phyloP scores from a whole-genome alignment of 1,140 invertebrate genomes.

The Dendroctonus valens region DNA sequence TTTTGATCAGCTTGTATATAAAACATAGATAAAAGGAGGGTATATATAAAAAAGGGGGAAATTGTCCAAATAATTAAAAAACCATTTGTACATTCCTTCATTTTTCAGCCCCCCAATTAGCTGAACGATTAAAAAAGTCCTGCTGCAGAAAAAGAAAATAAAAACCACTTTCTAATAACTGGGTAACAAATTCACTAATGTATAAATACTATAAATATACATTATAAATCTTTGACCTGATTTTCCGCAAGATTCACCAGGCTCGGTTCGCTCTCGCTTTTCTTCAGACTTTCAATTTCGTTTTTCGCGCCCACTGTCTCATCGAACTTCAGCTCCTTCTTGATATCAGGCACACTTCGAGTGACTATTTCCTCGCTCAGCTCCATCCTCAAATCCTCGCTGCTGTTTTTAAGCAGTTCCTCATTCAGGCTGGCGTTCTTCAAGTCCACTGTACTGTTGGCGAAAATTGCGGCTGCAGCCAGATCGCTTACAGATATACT shows the following conservation, averaged over 20 bases:
- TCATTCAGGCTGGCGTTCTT: slow-evolving; percentile 77
- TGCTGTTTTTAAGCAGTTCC: slow-evolving; percentile 58
- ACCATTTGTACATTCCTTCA: too few species aligned
- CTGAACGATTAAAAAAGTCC: too few species aligned
- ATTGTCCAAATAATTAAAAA: too few species aligned
- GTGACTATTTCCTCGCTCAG: slow-evolving; percentile 45
- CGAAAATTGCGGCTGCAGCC: slow-evolving; percentile 72
- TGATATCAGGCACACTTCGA: slow-evolving; percentile 48
- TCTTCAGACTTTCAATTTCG: slow-evolving; percentile 41
- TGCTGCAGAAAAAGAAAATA: too few species aligned
- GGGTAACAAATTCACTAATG: too few species aligned
- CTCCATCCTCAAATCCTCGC: slow-evolving; percentile 53
- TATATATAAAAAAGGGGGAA: too few species aligned
- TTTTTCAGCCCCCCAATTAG: too few species aligned
- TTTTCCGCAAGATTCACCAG: slow-evolving; percentile 27
- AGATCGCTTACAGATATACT: slow-evolving; percentile 38
- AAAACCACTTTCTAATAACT: too few species aligned
- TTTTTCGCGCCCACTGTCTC: slow-evolving; percentile 41
- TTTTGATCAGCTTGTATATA: too few species aligned
- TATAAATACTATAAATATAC: too few species aligned
- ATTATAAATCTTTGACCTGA: background rate
- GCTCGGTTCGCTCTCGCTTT: slow-evolving; percentile 48
- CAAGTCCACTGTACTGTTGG: slow-evolving; percentile 85
- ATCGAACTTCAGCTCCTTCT: slow-evolving; percentile 48
- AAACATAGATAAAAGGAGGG: too few species aligned